Evolutionary conservation across 2,797 vertebrate genomes (phyloP).

Genomic region (Pseudomugil gertrudae): DNA sequence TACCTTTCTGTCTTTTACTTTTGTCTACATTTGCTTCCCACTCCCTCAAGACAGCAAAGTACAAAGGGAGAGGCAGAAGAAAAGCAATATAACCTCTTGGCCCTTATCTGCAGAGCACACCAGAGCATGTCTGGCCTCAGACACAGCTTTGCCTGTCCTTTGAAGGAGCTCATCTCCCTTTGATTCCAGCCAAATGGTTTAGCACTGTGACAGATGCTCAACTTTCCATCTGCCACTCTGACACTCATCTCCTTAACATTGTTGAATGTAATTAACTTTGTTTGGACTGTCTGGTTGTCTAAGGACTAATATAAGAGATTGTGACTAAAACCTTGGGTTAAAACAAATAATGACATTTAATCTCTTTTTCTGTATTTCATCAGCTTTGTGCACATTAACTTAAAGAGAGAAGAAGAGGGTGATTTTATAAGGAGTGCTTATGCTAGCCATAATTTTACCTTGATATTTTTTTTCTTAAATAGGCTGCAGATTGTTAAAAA

Average conservation of each 20-base stretch:
- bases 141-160: slow-evolving; percentile 66
- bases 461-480: slow-evolving; percentile 61
- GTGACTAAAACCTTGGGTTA: slow-evolving; percentile 28
- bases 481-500: slow-evolving; percentile 42
- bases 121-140: slow-evolving; percentile 70
- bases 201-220: slow-evolving; percentile 70
- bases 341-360: slow-evolving; percentile 36
- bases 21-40: slow-evolving; percentile 18
- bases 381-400: too few species aligned
- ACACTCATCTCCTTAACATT: slow-evolving; percentile 68
- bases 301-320: slow-evolving; percentile 52
- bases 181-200: slow-evolving; percentile 75
- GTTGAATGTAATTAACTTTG: slow-evolving; percentile 66
- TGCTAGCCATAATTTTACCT: slow-evolving; percentile 67
- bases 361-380: slow-evolving; percentile 21
- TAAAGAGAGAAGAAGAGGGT: too few species aligned
- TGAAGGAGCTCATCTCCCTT: slow-evolving; percentile 75
- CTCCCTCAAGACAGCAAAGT: slow-evolving; percentile 64
- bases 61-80: slow-evolving; percentile 70
- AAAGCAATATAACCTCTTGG: slow-evolving; percentile 76
- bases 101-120: slow-evolving; percentile 68
- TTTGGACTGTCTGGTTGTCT: slow-evolving; percentile 61
- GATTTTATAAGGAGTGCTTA: slow-evolving; percentile 56
- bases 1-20: slow-evolving; percentile 23
- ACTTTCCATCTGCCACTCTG: slow-evolving; percentile 73